Conservation (phyloP, 2,888 invertebrate genomes). For the Apomyelois bistriatella region DNA sequence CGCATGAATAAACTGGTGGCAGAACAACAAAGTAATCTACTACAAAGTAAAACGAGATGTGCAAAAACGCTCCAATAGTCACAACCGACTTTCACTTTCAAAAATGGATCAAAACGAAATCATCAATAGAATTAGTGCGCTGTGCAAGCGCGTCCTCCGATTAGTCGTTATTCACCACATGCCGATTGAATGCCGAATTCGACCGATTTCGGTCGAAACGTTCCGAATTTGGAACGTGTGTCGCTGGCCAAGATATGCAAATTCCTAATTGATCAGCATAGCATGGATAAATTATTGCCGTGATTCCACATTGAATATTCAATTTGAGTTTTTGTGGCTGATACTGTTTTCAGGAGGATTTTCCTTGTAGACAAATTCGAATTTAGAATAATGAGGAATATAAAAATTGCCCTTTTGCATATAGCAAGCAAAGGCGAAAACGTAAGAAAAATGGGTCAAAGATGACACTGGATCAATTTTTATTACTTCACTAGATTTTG, state of each 20-base stretch:
- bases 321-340: constrained; percentile 3
- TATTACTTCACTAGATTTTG: no score
- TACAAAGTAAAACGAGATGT: no score
- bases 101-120: constrained; percentile 9
- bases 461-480: no score
- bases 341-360: neutral
- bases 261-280: constrained; percentile 22
- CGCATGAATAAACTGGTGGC: no score
- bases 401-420: no score
- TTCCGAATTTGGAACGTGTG: constrained; percentile 14
- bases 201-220: neutral
- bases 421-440: no score
- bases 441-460: no score
- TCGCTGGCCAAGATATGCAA: constrained; percentile 23
- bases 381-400: no score
- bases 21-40: no score
- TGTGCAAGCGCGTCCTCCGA: neutral
- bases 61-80: no score
- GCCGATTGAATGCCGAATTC: constrained; percentile 5
- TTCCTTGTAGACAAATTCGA: neutral
- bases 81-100: neutral
- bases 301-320: constrained; percentile 10
- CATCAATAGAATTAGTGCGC: constrained; percentile 4
- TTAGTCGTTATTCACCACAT: neutral
- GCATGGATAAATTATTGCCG: constrained; percentile 11